Percentiles rank a stretch among this genome's conserved stretches.
Conservation (phyloP, 1,140 invertebrate species). For the Drusus annulatus region DNA sequence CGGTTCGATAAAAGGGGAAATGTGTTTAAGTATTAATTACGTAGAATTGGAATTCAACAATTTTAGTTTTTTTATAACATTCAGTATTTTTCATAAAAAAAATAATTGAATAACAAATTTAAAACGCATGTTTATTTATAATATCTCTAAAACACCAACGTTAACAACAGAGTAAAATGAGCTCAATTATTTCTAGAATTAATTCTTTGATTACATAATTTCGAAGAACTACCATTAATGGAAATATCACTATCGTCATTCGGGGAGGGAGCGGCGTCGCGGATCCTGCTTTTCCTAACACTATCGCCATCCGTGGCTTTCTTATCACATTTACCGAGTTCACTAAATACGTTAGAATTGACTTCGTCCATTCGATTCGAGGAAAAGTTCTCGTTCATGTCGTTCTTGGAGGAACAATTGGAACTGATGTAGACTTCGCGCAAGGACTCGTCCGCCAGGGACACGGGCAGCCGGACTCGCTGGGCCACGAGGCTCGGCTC, state of each 20-base stretch:
- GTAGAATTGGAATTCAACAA: too few relatives aligned
- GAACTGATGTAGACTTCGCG: not conserved
- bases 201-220: slow-evolving; percentile 40
- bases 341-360: slow-evolving; percentile 58
- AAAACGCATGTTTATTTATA: not conserved
- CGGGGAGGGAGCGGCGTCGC: not conserved
- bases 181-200: slow-evolving; percentile 29
- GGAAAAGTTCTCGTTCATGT: slow-evolving; percentile 49
- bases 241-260: slow-evolving; percentile 49
- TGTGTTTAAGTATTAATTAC: too few relatives aligned
- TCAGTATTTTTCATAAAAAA: too few relatives aligned
- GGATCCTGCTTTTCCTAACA: slow-evolving; percentile 26
- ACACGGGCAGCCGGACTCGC: not conserved
- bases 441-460: not conserved
- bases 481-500: not conserved
- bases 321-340: slow-evolving; percentile 52
- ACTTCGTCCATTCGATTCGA: slow-evolving; percentile 45
- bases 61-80: too few relatives aligned
- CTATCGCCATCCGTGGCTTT: slow-evolving; percentile 42
- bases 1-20: too few relatives aligned
- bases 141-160: slow-evolving; percentile 22
- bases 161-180: slow-evolving; percentile 34
- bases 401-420: slow-evolving; percentile 3
- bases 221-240: slow-evolving; percentile 45
- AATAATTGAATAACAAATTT: too few relatives aligned